phyloP scores from a whole-genome alignment of 1,140 invertebrate species.

The Bicyclus anynana region DNA sequence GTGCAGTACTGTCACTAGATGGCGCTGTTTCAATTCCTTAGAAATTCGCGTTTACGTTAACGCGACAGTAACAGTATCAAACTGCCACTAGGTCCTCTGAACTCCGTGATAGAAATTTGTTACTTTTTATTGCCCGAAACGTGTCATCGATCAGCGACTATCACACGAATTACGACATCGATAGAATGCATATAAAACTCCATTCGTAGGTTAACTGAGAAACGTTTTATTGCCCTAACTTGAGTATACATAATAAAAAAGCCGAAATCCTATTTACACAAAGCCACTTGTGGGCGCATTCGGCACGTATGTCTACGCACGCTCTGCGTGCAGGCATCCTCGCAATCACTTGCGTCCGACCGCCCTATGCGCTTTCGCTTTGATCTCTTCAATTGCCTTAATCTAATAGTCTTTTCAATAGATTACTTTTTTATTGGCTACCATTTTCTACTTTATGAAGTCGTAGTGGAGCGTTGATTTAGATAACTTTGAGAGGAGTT shows the following conservation, averaged over 20 bases:
- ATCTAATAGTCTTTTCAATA: constrained; percentile 50
- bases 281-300: constrained; percentile 11
- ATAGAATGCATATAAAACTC: too few species aligned
- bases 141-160: too few species aligned
- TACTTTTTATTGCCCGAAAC: too few species aligned
- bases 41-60: too few species aligned
- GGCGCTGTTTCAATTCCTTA: too few species aligned
- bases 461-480: constrained; percentile 11
- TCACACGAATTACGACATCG: too few species aligned
- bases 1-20: too few species aligned
- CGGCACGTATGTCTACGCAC: constrained; percentile 21
- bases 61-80: too few species aligned
- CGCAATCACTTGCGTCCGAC: constrained; percentile 20
- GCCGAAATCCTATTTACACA: background rate
- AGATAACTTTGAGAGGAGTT: constrained; percentile 10
- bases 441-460: constrained; percentile 26
- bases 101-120: too few species aligned
- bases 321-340: constrained; percentile 43
- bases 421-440: constrained; percentile 38
- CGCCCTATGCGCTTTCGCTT: constrained; percentile 45
- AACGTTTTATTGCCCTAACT: background rate
- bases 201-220: background rate
- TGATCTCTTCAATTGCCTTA: constrained; percentile 61
- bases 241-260: background rate
- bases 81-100: too few species aligned